Percentiles rank a stretch among this genome's conserved stretches.
phyloP scores from a whole-genome alignment of 2,113 vertebrate genomes.

The Asarcornis scutulata region DNA sequence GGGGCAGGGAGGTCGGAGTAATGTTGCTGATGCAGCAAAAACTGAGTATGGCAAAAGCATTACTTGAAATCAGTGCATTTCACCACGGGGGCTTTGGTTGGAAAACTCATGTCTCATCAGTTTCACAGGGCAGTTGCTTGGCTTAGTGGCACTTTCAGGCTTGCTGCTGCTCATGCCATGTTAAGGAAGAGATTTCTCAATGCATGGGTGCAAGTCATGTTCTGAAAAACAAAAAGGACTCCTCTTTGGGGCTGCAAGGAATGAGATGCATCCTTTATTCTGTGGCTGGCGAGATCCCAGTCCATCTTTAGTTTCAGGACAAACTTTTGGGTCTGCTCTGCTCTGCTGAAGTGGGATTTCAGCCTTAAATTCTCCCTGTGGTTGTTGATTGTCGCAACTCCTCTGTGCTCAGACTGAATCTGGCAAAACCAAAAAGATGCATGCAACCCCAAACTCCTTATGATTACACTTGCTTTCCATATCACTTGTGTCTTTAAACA shows the following conservation, averaged over 20 bases:
- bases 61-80: slow-evolving; percentile 29
- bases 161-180: neutral
- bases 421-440: neutral
- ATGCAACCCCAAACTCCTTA: neutral
- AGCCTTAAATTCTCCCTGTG: neutral
- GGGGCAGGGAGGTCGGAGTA: neutral
- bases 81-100: neutral
- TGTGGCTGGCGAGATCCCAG: neutral
- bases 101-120: neutral
- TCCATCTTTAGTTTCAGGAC: neutral
- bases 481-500: neutral
- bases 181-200: slow-evolving; percentile 16
- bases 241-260: neutral
- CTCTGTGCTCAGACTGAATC: neutral
- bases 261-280: neutral
- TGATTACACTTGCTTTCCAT: neutral
- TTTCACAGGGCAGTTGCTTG: neutral
- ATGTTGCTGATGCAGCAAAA: neutral
- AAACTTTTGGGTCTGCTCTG: neutral
- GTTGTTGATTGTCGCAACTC: neutral
- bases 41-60: neutral
- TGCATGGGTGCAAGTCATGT: neutral
- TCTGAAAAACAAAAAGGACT: neutral
- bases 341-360: neutral
- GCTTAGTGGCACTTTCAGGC: neutral